A percentile compares a stretch with the other conserved stretches of the same genome.
phyloP scores from a whole-genome alignment of 2,113 vertebrate species.

The Rhombomys opimus region DNA sequence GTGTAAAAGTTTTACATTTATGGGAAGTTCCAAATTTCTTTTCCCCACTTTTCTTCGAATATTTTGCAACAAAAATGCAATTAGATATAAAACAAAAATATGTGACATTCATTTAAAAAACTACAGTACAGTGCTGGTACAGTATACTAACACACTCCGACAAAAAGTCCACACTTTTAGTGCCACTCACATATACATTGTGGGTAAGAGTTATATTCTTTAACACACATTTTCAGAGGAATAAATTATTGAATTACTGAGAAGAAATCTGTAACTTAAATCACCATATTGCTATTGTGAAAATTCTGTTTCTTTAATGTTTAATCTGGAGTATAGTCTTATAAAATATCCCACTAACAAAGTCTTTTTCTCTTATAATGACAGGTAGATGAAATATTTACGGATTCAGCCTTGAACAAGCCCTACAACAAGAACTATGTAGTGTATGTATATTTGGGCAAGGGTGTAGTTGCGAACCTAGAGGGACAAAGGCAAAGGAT shows the following conservation, averaged over 20 bases:
- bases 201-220: background rate
- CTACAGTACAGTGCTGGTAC: background rate
- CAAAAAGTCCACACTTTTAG: background rate
- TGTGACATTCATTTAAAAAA: background rate
- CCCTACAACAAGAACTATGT: slow-evolving; percentile 71
- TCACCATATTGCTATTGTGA: background rate
- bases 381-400: slow-evolving; percentile 80
- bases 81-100: background rate
- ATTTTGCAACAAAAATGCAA: slow-evolving; percentile 88
- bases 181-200: background rate
- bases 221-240: background rate
- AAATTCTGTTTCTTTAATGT: slow-evolving; percentile 39
- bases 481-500: background rate
- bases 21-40: slow-evolving; percentile 91
- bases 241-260: background rate
- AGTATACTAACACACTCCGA: background rate
- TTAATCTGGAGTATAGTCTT: background rate
- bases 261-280: background rate
- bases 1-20: slow-evolving; percentile 97
- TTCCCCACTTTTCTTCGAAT: slow-evolving; percentile 89
- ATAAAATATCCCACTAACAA: slow-evolving; percentile 52
- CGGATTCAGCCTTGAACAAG: slow-evolving; percentile 65
- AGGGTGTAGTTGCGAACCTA: background rate
- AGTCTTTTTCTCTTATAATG: slow-evolving; percentile 31
- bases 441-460: slow-evolving; percentile 74